These are phyloP conservation scores for Drosophila obscura DNA, from an alignment of 1,140 invertebrate genomes.

Conservation along the genomic window DNA sequence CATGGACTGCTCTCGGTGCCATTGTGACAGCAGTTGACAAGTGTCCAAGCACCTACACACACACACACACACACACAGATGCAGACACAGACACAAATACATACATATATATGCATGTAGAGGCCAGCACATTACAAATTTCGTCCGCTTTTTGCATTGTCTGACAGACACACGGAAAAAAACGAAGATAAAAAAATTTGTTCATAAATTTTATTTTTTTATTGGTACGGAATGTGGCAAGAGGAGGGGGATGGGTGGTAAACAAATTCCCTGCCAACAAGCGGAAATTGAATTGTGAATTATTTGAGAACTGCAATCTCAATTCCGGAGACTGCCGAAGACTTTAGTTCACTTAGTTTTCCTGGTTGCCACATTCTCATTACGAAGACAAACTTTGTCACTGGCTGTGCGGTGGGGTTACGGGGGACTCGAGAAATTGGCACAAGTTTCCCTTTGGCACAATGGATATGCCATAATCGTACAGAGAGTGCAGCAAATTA, in stretches of 20 bases:
- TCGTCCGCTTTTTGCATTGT: slow-evolving; percentile 19
- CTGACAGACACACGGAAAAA: slow-evolving; percentile 15
- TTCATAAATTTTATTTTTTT: slow-evolving; percentile 71
- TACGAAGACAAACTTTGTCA: slow-evolving; percentile 62
- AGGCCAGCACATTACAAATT: slow-evolving; percentile 18
- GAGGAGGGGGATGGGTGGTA: slow-evolving; percentile 9
- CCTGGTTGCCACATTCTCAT: slow-evolving; percentile 43
- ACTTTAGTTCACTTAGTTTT: slow-evolving; percentile 54
- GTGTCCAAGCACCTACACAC: slow-evolving; percentile 43
- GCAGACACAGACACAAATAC: not conserved
- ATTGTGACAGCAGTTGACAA: slow-evolving; percentile 74
- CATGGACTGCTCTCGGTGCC: slow-evolving; percentile 69
- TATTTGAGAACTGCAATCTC: slow-evolving; percentile 68
- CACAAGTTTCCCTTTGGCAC: slow-evolving; percentile 10
- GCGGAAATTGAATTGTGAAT: slow-evolving; percentile 80
- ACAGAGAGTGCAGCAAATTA: slow-evolving; percentile 58
- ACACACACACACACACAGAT: slow-evolving; percentile 22
- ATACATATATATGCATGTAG: not conserved
- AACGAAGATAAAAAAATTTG: slow-evolving; percentile 44
- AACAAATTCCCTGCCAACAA: slow-evolving; percentile 70
- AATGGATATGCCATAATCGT: slow-evolving; percentile 42
- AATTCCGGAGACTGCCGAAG: slow-evolving; percentile 56
- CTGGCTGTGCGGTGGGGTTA: not conserved
- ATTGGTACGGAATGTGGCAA: slow-evolving; percentile 39
- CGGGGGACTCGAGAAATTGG: not conserved